phyloP scores from a whole-genome alignment of 2,888 invertebrate genomes.

The Colostygia pectinataria region DNA sequence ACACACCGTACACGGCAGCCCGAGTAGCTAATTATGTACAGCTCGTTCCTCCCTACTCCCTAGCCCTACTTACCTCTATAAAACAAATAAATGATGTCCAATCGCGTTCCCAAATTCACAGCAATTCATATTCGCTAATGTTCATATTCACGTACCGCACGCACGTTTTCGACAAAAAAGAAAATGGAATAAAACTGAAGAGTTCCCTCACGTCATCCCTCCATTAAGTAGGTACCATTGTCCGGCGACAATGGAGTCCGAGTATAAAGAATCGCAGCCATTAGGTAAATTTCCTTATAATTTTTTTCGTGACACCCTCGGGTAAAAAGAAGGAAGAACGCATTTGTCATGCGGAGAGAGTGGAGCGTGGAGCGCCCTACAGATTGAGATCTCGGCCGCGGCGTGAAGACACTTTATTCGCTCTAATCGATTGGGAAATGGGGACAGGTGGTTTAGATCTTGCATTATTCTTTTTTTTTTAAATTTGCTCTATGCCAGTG shows the following conservation, averaged over 20 bases:
- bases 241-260: slow-evolving; percentile 76
- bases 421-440: slow-evolving; percentile 58
- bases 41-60: too few relatives aligned
- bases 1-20: too few relatives aligned
- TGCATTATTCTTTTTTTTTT: neutral
- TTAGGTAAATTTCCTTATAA: slow-evolving; percentile 83
- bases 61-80: too few relatives aligned
- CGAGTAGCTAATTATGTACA: too few relatives aligned
- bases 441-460: slow-evolving; percentile 40
- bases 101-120: slow-evolving; percentile 15
- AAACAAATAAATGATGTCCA: neutral
- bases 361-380: slow-evolving; percentile 31
- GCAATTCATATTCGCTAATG: slow-evolving; percentile 35
- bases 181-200: slow-evolving; percentile 56
- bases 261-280: slow-evolving; percentile 80
- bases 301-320: slow-evolving; percentile 81
- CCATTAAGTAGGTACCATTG: slow-evolving; percentile 73
- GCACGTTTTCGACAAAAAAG: slow-evolving; percentile 54
- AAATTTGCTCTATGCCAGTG: neutral
- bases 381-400: slow-evolving; percentile 62
- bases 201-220: slow-evolving; percentile 78
- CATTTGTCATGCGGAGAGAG: slow-evolving; percentile 68
- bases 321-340: slow-evolving; percentile 65
- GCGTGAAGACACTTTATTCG: slow-evolving; percentile 53
- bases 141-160: slow-evolving; percentile 40